phyloP scores from a whole-genome alignment of 2,113 vertebrate genomes.

The Gnathonemus echidnorhynchus region DNA sequence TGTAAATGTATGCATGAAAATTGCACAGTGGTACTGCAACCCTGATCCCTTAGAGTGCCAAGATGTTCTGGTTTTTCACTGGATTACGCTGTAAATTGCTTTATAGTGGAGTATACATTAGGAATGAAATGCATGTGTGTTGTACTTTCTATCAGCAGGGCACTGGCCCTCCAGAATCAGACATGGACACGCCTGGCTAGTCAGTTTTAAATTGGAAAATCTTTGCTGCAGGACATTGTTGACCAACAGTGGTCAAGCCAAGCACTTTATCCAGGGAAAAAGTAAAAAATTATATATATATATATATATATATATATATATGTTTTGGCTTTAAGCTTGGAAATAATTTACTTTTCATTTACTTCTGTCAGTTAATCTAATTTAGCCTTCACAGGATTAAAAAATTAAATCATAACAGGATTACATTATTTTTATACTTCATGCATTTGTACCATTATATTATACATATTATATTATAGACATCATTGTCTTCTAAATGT shows the following conservation, averaged over 20 bases:
- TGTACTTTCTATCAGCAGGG: neutral
- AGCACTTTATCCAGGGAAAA: neutral
- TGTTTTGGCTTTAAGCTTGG: neutral
- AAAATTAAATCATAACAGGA: neutral
- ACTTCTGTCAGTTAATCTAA: neutral
- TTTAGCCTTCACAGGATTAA: neutral
- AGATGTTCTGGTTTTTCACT: neutral
- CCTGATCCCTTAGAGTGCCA: neutral
- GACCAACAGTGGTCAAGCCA: neutral
- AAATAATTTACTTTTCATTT: neutral
- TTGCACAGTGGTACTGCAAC: neutral
- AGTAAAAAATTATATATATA: neutral
- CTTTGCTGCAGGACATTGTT: neutral
- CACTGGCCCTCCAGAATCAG: neutral
- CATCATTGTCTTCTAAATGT: neutral
- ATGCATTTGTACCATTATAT: neutral
- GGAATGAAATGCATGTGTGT: neutral
- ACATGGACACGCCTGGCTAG: neutral
- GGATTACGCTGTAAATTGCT: neutral
- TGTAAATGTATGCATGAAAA: neutral
- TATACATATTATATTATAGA: neutral
- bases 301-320: neutral
- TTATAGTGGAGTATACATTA: neutral
- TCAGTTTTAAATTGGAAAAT: neutral
- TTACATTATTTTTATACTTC: neutral